Evolutionary conservation across 2,113 vertebrate genomes (phyloP).

Genomic region (Pipra filicauda): DNA sequence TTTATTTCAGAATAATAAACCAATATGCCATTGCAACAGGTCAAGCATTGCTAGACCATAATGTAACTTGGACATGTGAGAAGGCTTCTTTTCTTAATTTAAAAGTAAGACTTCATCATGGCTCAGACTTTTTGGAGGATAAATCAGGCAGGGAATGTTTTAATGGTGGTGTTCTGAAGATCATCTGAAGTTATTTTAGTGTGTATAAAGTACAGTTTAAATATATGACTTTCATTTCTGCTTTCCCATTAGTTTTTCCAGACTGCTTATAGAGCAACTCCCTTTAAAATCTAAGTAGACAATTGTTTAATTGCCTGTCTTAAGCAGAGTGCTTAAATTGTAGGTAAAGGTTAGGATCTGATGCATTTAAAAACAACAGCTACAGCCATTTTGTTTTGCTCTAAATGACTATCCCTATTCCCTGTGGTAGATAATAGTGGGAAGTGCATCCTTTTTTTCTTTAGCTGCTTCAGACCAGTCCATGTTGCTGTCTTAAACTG

Average conservation of each 20-base stretch:
- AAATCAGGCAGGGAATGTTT: background rate
- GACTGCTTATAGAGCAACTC: background rate
- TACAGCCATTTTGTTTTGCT: background rate
- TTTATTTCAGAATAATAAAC: background rate
- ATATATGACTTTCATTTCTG: background rate
- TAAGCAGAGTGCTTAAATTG: background rate
- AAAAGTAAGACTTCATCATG: background rate
- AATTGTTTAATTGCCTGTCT: background rate
- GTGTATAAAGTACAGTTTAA: background rate
- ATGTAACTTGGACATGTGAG: background rate
- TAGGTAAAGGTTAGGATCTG: background rate
- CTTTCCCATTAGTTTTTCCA: background rate
- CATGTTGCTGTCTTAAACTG: background rate
- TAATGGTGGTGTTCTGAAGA: background rate
- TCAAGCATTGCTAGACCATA: background rate
- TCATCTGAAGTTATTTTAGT: background rate
- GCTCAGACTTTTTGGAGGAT: background rate
- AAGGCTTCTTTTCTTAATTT: background rate
- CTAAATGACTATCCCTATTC: background rate
- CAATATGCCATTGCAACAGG: background rate
- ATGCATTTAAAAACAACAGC: background rate
- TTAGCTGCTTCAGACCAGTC: background rate
- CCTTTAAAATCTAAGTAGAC: background rate
- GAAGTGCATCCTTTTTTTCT: background rate
- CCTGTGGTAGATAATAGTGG: background rate